Percentiles rank a stretch among this genome's conserved stretches.
These are phyloP conservation scores for Fratercula arctica DNA, from an alignment of 2,797 vertebrate genomes.

Conservation along the genomic window DNA sequence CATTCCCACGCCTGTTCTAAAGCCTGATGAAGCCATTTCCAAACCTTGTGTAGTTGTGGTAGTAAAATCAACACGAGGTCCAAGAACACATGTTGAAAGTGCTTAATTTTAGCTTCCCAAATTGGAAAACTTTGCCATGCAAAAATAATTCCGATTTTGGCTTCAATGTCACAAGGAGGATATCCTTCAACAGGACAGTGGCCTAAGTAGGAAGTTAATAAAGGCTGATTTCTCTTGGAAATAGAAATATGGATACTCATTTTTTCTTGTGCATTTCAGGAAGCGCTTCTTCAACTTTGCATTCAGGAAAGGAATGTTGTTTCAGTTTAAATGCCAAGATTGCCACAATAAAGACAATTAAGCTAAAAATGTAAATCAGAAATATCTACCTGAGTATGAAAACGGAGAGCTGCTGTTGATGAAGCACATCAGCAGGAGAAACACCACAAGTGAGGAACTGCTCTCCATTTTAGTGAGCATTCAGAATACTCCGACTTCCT, in stretches of 20 bases:
- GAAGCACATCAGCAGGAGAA: conserved; percentile 24
- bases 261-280: background rate
- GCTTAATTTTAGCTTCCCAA: background rate
- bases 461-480: background rate
- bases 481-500: background rate
- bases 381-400: conserved; percentile 17
- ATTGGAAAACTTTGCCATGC: background rate
- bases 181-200: background rate
- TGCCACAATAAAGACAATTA: background rate
- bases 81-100: background rate
- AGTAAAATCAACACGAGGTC: background rate
- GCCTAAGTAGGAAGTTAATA: background rate
- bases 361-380: background rate
- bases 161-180: background rate
- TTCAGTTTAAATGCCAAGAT: background rate
- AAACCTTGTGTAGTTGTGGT: background rate
- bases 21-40: background rate
- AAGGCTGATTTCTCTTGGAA: background rate
- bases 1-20: background rate
- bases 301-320: background rate
- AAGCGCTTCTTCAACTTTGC: background rate
- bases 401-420: background rate
- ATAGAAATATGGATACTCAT: background rate
- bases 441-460: background rate
- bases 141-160: background rate